A percentile compares a stretch with the other conserved stretches of the same genome.
Conservation (phyloP, 2,113 vertebrate genomes). For the Oreamnos americanus region DNA sequence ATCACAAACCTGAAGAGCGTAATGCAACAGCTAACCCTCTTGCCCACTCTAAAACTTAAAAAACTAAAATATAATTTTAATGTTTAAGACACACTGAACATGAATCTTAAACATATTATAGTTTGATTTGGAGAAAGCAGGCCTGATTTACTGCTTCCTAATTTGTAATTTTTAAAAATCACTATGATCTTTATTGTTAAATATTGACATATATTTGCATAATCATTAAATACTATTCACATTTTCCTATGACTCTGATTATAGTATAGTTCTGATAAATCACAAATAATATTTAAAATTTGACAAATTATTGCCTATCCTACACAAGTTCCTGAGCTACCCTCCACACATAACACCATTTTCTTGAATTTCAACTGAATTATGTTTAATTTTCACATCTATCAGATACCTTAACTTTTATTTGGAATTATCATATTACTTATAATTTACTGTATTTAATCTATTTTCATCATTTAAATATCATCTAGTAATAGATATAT, state of each 20-base stretch:
- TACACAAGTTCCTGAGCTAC: background rate
- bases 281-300: background rate
- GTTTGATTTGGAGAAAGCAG: background rate
- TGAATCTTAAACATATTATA: background rate
- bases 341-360: background rate
- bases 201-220: background rate
- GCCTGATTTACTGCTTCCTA: background rate
- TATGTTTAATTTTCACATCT: background rate
- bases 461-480: background rate
- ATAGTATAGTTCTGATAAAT: background rate
- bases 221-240: background rate
- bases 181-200: background rate
- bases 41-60: background rate
- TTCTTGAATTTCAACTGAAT: background rate
- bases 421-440: background rate
- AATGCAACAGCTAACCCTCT: background rate
- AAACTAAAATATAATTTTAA: background rate
- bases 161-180: background rate
- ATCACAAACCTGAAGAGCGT: background rate
- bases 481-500: background rate
- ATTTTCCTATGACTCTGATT: background rate
- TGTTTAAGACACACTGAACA: background rate
- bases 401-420: background rate
- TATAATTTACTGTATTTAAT: background rate
- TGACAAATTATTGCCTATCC: background rate